Conservation (phyloP, 2,797 vertebrate species). For the Dendrocincla fuliginosa region DNA sequence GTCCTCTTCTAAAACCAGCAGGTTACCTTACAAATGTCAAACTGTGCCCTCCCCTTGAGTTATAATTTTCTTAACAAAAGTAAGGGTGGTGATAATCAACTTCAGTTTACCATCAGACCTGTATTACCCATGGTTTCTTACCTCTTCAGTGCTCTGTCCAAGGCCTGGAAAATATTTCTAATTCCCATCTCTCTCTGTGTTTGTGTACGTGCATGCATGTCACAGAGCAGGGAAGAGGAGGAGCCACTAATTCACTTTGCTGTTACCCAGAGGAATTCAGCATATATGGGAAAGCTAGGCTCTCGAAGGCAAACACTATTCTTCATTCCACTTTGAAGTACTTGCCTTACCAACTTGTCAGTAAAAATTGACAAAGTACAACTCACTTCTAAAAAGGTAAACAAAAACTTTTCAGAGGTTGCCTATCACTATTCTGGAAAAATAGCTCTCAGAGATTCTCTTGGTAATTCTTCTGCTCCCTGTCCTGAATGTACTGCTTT, state of each 20-base stretch:
- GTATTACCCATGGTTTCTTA: neutral
- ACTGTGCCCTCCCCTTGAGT: neutral
- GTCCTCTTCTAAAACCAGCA: neutral
- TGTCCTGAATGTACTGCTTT: constrained; percentile 13
- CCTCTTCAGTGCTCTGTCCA: neutral
- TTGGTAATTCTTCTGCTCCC: neutral
- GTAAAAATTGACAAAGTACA: constrained; percentile 34
- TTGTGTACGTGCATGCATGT: neutral
- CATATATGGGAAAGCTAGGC: neutral
- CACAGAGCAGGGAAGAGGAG: neutral
- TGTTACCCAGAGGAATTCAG: constrained; percentile 14
- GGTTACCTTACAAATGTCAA: neutral
- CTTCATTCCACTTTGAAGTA: constrained; percentile 47
- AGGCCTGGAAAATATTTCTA: neutral
- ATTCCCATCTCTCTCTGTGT: neutral
- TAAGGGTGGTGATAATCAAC: neutral
- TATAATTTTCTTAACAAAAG: neutral
- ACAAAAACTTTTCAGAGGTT: constrained; percentile 38
- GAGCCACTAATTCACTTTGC: neutral
- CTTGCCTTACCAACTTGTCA: neutral
- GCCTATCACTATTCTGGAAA: neutral
- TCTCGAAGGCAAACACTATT: neutral
- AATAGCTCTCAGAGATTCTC: neutral
- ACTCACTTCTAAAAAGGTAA: constrained; percentile 6
- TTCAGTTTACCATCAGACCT: neutral